phyloP scores from a whole-genome alignment of 2,888 invertebrate genomes.

The Amblyteles armatorius region DNA sequence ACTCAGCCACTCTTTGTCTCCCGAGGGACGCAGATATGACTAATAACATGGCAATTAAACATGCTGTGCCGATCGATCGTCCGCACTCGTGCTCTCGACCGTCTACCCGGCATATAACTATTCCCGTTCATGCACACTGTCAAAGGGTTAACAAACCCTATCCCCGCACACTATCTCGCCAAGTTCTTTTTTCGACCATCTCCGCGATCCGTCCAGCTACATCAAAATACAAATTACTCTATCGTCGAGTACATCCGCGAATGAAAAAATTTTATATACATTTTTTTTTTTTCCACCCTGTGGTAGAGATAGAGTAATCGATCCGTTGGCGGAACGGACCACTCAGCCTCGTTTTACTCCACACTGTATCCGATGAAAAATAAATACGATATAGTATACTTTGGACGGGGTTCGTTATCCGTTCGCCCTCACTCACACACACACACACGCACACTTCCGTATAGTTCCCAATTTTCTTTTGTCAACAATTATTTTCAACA shows the following conservation, averaged over 20 bases:
- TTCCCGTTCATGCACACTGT: conserved; percentile 69
- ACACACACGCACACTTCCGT: conserved; percentile 2
- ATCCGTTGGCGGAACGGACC: conserved; percentile 1
- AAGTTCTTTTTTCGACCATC: conserved; percentile 40
- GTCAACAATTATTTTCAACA: neutral
- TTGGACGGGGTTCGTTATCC: conserved; percentile 50
- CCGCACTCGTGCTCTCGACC: conserved; percentile 52
- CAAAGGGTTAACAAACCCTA: conserved; percentile 74
- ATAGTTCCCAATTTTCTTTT: neutral
- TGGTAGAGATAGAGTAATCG: neutral
- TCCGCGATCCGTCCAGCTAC: neutral
- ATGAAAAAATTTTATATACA: neutral
- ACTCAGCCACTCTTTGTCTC: conserved; percentile 34
- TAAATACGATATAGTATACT: conserved; percentile 23
- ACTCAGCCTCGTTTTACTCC: conserved; percentile 32
- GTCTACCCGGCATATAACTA: conserved; percentile 58
- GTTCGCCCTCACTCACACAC: conserved; percentile 11
- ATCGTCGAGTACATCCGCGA: neutral
- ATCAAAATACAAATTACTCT: neutral
- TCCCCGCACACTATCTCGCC: conserved; percentile 57
- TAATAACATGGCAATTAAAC: conserved; percentile 68
- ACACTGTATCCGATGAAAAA: conserved; percentile 8
- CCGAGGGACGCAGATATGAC: conserved; percentile 30
- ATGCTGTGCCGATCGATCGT: conserved; percentile 76
- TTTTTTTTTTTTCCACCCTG: neutral